Conservation (phyloP, 2,113 vertebrate genomes). For the Archocentrus centrarchus region DNA sequence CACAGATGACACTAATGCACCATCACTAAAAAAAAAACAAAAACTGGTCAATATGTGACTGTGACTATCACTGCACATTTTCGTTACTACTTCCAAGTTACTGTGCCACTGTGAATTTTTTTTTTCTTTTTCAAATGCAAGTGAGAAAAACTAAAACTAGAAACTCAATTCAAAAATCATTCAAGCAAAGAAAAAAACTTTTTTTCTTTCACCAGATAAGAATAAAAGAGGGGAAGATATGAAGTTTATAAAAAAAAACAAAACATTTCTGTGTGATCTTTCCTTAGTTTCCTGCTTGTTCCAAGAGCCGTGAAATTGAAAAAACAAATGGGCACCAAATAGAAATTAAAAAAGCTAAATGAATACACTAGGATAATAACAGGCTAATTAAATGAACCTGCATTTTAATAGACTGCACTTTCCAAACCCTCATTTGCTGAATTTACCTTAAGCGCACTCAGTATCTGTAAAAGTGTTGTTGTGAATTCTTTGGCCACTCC, state of each 20-base stretch:
- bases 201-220: background rate
- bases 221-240: background rate
- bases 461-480: background rate
- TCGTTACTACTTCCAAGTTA: background rate
- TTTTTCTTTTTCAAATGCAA: background rate
- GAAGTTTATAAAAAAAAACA: background rate
- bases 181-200: background rate
- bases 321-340: background rate
- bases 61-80: background rate
- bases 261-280: background rate
- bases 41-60: background rate
- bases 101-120: background rate
- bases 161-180: background rate
- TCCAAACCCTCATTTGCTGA: background rate
- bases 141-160: background rate
- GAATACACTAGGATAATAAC: background rate
- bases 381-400: background rate
- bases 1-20: background rate
- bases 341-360: background rate
- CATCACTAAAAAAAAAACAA: background rate
- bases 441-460: background rate
- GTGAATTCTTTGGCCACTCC: constrained; percentile 57
- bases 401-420: background rate
- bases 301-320: background rate
- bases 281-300: background rate